Conservation (phyloP, 1,140 invertebrate genomes). For the Dendroctonus valens region DNA sequence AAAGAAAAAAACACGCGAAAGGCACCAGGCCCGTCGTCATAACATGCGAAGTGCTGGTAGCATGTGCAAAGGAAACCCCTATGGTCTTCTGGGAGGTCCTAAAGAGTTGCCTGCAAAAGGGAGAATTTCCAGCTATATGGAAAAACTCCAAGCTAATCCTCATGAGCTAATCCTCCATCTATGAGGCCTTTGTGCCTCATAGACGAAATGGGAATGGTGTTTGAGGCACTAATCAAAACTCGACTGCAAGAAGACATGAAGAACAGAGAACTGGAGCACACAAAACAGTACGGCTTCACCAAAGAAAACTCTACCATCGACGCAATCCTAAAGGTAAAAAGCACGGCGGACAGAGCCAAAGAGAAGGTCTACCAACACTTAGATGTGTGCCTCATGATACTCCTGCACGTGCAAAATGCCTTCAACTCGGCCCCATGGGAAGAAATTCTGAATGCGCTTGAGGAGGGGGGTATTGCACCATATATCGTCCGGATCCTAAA, state of each 20-base stretch:
- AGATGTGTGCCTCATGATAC: neutral
- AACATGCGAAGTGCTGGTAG: neutral
- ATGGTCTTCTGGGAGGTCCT: neutral
- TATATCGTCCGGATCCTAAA: neutral
- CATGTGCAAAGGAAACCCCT: neutral
- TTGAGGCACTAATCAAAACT: neutral
- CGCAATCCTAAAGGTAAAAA: neutral
- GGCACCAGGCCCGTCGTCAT: neutral
- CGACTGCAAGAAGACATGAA: neutral
- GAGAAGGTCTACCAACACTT: neutral
- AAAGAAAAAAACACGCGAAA: neutral
- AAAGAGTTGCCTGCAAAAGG: neutral
- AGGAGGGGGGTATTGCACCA: neutral
- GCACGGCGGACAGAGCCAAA: neutral
- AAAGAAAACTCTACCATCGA: neutral
- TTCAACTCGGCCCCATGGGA: slow-evolving; percentile 5
- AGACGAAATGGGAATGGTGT: neutral
- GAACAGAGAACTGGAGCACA: neutral
- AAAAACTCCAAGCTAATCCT: slow-evolving; percentile 5
- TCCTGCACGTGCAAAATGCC: neutral
- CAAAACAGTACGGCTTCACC: neutral
- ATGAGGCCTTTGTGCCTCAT: neutral
- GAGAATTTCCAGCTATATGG: neutral
- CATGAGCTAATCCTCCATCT: too few species aligned
- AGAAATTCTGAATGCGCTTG: neutral